Evolutionary conservation across 2,888 invertebrate species (phyloP), one percentile per base, ranked within the genome.

Genomic region (Oeneis ivallda): DNA sequence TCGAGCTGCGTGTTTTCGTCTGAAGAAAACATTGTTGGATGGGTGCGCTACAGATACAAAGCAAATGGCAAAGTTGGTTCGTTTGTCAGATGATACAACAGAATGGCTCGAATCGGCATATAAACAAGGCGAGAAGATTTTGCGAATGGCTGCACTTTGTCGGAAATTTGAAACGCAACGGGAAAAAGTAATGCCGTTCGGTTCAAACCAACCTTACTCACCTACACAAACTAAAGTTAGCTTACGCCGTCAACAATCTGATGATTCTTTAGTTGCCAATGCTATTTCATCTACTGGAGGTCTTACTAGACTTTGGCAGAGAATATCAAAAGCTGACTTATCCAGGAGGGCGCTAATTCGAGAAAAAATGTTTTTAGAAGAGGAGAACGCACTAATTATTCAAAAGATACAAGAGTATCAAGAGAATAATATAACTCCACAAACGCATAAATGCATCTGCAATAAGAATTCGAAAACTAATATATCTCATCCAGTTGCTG

Each of bases 131-230:
- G 89, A 92, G 66, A 89, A 88, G 73, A 89, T 94, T 58, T 74
- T 93, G 54, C 87, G 90, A 32, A 74, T 94, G 70, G 87, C 90
- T 32, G 85, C 86, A 32, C 82, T 92, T n/a, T 94, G 94, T 70
- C 81, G 92, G 45, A 93, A 93, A 78, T 92, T 89, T 73, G 93
- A 94, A 81, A 93, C 93, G 0, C 88, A 89, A 69, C 81, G 86
- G 13, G 93, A 93, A 79, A 92, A 92, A 74, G 82, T 92, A 17
- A 69, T 91, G 53, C 91, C 90, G 1, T 92, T 79, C 67, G 89
- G 85, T 56, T 78, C 79, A 8, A 67, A 64, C 15, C 58, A 71
- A 56, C 86, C 86, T 34, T 78, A 82, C 62, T 78, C 81, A 1
- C 83, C 84, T 17, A 75, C 74, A n/a, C 74, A 79, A 67, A 70